Evolutionary conservation across 2,888 invertebrate genomes (phyloP).

Genomic region (Cheilosia vernalis): DNA sequence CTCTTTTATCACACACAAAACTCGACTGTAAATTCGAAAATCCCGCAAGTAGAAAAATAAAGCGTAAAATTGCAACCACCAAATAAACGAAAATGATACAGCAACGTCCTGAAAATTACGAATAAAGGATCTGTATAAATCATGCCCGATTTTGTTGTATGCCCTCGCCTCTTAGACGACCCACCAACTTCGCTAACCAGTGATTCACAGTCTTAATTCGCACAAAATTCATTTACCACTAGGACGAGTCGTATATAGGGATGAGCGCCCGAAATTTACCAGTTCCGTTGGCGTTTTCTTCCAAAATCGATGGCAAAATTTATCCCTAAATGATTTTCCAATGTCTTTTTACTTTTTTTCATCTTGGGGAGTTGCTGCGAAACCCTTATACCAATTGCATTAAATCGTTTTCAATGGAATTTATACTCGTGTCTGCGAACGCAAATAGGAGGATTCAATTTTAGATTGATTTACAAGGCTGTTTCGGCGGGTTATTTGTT

Average conservation of each 20-base stretch:
- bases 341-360: slow-evolving; percentile 43
- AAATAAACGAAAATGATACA: slow-evolving; percentile 59
- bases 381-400: slow-evolving; percentile 47
- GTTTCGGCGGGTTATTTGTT: neutral
- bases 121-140: slow-evolving; percentile 54
- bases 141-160: slow-evolving; percentile 18
- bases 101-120: slow-evolving; percentile 41
- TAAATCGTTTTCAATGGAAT: slow-evolving; percentile 56
- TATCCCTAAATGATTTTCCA: slow-evolving; percentile 65
- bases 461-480: slow-evolving; percentile 1
- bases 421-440: slow-evolving; percentile 4
- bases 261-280: slow-evolving; percentile 2
- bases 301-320: slow-evolving; percentile 63
- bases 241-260: neutral
- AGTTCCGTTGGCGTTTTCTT: slow-evolving; percentile 29
- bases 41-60: slow-evolving; percentile 58
- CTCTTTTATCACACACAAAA: slow-evolving; percentile 40
- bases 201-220: slow-evolving; percentile 66
- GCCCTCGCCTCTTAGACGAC: neutral
- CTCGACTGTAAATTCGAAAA: slow-evolving; percentile 54
- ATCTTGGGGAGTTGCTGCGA: slow-evolving; percentile 44
- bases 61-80: slow-evolving; percentile 60
- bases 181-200: slow-evolving; percentile 25
- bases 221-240: slow-evolving; percentile 61
- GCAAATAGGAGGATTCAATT: slow-evolving; percentile 37